Evolutionary conservation across 1,140 invertebrate genomes (phyloP).

Genomic region (Batillaria attramentaria): DNA sequence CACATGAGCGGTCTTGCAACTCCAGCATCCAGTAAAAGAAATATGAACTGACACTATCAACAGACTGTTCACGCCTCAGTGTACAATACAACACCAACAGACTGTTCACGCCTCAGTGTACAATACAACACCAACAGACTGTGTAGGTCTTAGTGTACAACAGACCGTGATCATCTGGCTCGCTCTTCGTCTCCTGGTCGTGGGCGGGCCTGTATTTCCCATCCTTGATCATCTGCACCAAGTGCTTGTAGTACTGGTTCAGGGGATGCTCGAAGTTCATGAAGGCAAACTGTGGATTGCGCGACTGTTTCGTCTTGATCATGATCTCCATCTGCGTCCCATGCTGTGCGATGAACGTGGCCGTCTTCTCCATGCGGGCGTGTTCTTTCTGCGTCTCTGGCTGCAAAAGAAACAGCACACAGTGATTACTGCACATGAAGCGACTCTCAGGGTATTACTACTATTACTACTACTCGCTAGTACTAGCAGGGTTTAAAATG

Average conservation of each 20-base stretch:
- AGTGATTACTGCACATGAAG: background rate
- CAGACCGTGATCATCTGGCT: slow-evolving; percentile 11
- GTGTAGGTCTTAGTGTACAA: no score
- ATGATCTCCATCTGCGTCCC: slow-evolving; percentile 98
- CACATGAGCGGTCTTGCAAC: no score
- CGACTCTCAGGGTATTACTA: no score
- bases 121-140: no score
- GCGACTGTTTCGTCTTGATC: slow-evolving; percentile 95
- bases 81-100: no score
- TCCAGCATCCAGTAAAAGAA: no score
- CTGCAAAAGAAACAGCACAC: slow-evolving; percentile 75
- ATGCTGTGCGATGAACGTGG: slow-evolving; percentile 92
- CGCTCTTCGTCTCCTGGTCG: slow-evolving; percentile 38
- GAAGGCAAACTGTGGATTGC: slow-evolving; percentile 95
- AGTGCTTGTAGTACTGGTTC: slow-evolving; percentile 91
- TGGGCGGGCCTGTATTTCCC: slow-evolving; percentile 77
- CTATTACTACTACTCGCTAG: no score
- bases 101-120: no score
- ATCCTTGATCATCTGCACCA: slow-evolving; percentile 73
- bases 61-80: no score
- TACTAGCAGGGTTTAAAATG: no score
- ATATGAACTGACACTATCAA: no score
- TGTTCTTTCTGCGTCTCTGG: slow-evolving; percentile 93
- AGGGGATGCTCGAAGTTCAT: slow-evolving; percentile 87
- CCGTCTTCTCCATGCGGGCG: slow-evolving; percentile 97